Conservation (phyloP, 2,797 vertebrate genomes). For the Sebastes variabilis region DNA sequence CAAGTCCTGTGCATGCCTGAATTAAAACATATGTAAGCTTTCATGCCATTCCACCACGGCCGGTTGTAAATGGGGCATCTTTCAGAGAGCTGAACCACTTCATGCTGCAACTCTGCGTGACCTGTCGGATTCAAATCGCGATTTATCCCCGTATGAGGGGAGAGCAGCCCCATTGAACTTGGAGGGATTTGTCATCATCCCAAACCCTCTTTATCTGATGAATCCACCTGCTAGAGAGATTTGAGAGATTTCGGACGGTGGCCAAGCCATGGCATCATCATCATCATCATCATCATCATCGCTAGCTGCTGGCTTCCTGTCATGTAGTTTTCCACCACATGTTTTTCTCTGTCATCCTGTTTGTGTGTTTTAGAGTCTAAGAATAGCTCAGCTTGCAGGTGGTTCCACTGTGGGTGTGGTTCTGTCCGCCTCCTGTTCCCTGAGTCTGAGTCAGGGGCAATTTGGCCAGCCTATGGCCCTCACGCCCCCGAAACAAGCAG, state of each 20-base stretch:
- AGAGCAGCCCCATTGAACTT: constrained; percentile 78
- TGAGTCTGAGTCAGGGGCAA: constrained; percentile 79
- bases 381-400: constrained; percentile 70
- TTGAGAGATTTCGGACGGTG: constrained; percentile 77
- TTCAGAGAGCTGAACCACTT: constrained; percentile 69
- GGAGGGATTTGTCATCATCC: constrained; percentile 79
- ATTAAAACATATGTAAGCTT: constrained; percentile 73
- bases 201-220: constrained; percentile 83
- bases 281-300: constrained; percentile 54
- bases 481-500: constrained; percentile 84
- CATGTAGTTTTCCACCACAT: constrained; percentile 53
- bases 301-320: constrained; percentile 50
- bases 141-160: constrained; percentile 73
- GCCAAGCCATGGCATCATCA: constrained; percentile 58
- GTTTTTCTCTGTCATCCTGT: constrained; percentile 53
- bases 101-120: constrained; percentile 69
- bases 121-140: constrained; percentile 75
- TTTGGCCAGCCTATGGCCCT: constrained; percentile 77
- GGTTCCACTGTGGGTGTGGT: constrained; percentile 70
- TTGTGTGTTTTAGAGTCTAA: constrained; percentile 49
- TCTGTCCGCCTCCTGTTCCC: constrained; percentile 63
- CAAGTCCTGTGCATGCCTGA: constrained; percentile 53
- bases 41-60: constrained; percentile 37
- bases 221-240: constrained; percentile 82
- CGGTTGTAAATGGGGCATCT: constrained; percentile 60